Conservation (phyloP, 2,888 invertebrate species). For the Seladonia tumulorum region DNA sequence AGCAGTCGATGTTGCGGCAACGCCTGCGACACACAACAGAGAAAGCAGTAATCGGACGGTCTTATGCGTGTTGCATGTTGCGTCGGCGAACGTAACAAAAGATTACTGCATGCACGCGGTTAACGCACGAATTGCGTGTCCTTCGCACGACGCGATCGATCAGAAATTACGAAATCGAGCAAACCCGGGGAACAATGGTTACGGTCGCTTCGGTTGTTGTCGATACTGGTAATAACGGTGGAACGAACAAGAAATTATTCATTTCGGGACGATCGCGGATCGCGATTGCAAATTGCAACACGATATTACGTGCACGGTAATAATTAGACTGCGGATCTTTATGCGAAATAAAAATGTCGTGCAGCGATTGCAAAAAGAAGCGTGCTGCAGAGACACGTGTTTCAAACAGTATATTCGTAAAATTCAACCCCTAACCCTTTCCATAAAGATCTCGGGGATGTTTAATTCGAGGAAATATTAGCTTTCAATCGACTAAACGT, state of each 20-base stretch:
- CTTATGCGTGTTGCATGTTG: conserved; percentile 28
- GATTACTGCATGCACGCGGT: neutral
- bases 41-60: conserved; percentile 39
- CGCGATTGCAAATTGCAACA: neutral
- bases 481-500: no score
- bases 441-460: no score
- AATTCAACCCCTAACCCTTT: no score
- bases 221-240: neutral
- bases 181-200: neutral
- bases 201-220: neutral
- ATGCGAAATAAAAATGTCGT: neutral
- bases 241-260: neutral
- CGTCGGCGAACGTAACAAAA: conserved; percentile 44
- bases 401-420: no score
- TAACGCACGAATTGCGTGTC: neutral
- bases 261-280: neutral
- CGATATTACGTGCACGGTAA: neutral
- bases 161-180: neutral
- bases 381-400: no score
- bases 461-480: no score
- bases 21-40: conserved; percentile 6
- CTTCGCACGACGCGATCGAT: neutral
- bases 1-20: neutral
- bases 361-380: no score
- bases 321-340: neutral